Percentiles rank a stretch among this genome's conserved stretches.
These are phyloP conservation scores for Taxidea taxus DNA, from an alignment of 2,113 vertebrate species.

Conservation along the genomic window DNA sequence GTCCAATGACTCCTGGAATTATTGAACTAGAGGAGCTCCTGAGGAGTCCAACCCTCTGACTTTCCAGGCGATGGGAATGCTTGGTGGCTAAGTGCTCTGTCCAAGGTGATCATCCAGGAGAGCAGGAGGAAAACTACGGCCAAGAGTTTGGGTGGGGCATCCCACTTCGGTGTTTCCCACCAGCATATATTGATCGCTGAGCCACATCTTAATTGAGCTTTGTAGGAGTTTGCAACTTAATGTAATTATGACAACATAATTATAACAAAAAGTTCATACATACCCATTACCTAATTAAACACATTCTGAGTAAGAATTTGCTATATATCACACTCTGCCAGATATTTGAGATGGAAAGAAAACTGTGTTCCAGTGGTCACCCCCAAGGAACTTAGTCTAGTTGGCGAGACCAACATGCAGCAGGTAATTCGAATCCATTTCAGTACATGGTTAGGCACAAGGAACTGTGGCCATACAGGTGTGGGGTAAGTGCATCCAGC, in stretches of 20 bases:
- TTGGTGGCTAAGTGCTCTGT: neutral
- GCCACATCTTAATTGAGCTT: neutral
- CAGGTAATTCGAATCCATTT: neutral
- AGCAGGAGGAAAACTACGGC: accelerated
- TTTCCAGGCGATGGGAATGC: accelerated
- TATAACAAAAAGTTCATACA: neutral
- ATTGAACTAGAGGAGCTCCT: neutral
- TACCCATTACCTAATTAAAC: neutral
- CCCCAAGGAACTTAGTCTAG: too few relatives aligned
- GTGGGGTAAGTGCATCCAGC: neutral
- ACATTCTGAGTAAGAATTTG: neutral
- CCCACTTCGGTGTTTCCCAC: accelerated
- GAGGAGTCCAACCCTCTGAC: neutral
- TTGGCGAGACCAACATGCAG: neutral
- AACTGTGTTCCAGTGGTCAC: neutral
- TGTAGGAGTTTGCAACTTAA: neutral
- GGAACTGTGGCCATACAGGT: accelerated
- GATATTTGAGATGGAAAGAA: neutral
- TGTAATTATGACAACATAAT: neutral
- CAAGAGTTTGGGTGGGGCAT: accelerated
- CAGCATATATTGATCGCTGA: neutral
- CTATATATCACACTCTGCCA: neutral
- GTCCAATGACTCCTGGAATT: neutral
- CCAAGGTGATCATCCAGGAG: accelerated
- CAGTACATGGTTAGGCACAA: accelerated